Conservation (phyloP, 2,113 vertebrate genomes). For the Delphinus delphis region DNA sequence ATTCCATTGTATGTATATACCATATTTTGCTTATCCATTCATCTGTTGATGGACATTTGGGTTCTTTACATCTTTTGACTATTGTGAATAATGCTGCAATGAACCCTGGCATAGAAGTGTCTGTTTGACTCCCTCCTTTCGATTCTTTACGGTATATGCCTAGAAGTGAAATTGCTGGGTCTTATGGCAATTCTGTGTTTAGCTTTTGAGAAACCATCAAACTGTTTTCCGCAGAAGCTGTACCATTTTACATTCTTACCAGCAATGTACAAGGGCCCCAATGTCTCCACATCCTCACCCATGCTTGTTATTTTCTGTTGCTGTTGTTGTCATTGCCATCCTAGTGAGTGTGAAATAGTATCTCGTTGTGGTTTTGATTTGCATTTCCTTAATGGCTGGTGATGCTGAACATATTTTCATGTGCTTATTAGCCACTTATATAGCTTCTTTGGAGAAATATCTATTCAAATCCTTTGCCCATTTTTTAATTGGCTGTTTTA, state of each 20-base stretch:
- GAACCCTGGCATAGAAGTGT: neutral
- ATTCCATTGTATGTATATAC: neutral
- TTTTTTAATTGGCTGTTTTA: neutral
- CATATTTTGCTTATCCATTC: neutral
- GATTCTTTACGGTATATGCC: neutral
- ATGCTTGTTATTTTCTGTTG: neutral
- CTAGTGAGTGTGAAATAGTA: neutral
- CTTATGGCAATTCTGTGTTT: neutral
- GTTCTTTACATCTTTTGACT: neutral
- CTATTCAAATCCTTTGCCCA: neutral
- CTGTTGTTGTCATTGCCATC: neutral
- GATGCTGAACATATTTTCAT: neutral
- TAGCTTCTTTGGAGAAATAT: neutral
- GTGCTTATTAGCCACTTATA: neutral
- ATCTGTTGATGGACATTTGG: neutral
- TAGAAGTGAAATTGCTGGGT: neutral
- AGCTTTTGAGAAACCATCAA: neutral
- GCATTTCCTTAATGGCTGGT: neutral
- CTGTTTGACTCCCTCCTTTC: neutral
- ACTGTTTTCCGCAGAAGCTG: neutral
- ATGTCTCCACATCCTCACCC: neutral
- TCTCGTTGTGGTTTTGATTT: neutral
- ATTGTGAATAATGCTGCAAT: neutral
- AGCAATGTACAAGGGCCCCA: neutral
- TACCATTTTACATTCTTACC: neutral